These are phyloP conservation scores for Branchipolynoe longqiensis DNA, from an alignment of 2,888 invertebrate species.

Conservation along the genomic window DNA sequence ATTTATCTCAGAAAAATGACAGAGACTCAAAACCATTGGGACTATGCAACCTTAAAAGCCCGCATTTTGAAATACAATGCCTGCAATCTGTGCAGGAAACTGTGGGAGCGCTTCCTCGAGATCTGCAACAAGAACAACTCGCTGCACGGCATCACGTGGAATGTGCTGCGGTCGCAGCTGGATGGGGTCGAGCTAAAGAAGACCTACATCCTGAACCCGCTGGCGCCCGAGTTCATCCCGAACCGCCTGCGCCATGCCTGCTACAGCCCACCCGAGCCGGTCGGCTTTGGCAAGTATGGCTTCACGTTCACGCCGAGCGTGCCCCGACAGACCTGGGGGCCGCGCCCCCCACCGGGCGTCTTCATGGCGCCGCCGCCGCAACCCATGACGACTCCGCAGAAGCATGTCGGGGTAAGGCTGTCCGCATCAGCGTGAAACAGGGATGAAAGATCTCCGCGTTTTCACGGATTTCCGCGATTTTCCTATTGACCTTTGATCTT, in stretches of 20 bases:
- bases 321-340: background rate
- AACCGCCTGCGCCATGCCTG: slow-evolving; percentile 66
- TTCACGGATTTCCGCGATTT: no score
- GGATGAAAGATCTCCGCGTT: no score
- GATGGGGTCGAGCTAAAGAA: slow-evolving; percentile 89
- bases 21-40: no score
- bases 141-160: slow-evolving; percentile 88
- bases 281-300: slow-evolving; percentile 64
- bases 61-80: background rate
- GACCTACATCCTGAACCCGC: slow-evolving; percentile 89
- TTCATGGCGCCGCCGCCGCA: background rate
- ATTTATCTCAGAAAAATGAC: no score
- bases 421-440: background rate
- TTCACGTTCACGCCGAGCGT: slow-evolving; percentile 59
- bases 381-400: no score
- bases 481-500: no score
- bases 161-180: slow-evolving; percentile 86
- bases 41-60: no score
- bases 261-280: slow-evolving; percentile 63
- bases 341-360: no score
- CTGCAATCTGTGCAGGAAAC: slow-evolving; percentile 83
- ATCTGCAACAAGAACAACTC: slow-evolving; percentile 88
- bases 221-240: slow-evolving; percentile 91
- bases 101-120: slow-evolving; percentile 90
- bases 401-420: slow-evolving; percentile 16